Percentiles rank a stretch among this genome's conserved stretches.
Conservation (phyloP, 2,888 invertebrate genomes). For the Meiosimyza decipiens region DNA sequence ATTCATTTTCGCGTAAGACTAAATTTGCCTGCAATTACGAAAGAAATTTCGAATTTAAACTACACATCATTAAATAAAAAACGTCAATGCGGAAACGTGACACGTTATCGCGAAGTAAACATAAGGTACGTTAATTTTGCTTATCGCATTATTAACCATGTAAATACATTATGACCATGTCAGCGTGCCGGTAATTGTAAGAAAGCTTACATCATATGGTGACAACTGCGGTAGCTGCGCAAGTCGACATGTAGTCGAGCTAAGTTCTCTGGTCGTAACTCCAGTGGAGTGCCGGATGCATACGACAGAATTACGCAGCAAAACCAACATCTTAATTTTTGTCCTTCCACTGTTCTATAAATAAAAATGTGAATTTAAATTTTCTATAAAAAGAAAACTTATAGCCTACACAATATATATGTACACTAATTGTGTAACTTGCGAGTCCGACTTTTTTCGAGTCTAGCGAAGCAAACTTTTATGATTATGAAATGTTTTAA, state of each 20-base stretch:
- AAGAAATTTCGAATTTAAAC: neutral
- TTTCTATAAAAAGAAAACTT: neutral
- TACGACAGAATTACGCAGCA: conserved; percentile 48
- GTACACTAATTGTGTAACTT: no score
- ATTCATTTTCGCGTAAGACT: conserved; percentile 83
- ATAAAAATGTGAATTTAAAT: neutral
- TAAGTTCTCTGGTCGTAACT: conserved; percentile 49
- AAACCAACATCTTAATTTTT: conserved; percentile 53
- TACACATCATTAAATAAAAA: neutral
- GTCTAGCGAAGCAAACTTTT: no score
- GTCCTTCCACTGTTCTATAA: neutral
- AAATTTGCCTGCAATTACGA: conserved; percentile 74
- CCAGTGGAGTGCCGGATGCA: conserved; percentile 50
- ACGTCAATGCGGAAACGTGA: neutral
- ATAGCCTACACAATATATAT: no score
- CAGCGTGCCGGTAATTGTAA: conserved; percentile 27
- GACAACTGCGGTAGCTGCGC: conserved; percentile 62
- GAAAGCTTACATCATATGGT: conserved; percentile 65
- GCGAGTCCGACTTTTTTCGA: no score
- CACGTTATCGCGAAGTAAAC: neutral
- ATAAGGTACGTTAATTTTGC: neutral
- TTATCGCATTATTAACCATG: neutral
- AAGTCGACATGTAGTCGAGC: conserved; percentile 50
- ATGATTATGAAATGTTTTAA: no score
- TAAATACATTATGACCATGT: neutral